A percentile compares a stretch with the other conserved stretches of the same genome.
phyloP scores from a whole-genome alignment of 2,113 vertebrate genomes.

The Rhea pennata region DNA sequence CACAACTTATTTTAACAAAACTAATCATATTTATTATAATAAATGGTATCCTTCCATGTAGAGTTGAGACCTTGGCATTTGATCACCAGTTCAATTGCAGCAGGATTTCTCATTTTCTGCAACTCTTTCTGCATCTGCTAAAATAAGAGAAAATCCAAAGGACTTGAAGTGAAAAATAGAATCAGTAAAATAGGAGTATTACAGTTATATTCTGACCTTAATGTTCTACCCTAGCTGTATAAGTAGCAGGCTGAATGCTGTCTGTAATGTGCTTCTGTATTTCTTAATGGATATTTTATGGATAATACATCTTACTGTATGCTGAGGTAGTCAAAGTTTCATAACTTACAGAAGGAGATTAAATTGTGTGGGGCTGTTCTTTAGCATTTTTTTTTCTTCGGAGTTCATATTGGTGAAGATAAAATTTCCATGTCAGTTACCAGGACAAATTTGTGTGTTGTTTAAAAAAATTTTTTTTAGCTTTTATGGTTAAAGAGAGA shows the following conservation, averaged over 20 bases:
- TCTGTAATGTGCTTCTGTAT: not conserved
- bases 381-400: constrained; percentile 27
- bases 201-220: constrained; percentile 47
- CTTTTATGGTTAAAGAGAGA: not conserved
- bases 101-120: not conserved
- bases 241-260: not conserved
- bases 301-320: not conserved
- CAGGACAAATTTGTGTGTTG: not conserved
- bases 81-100: constrained; percentile 34
- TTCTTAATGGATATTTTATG: not conserved
- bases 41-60: not conserved
- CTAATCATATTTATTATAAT: not conserved
- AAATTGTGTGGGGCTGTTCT: constrained; percentile 9
- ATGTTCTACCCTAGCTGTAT: not conserved
- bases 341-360: not conserved
- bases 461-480: not conserved
- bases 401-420: constrained; percentile 32
- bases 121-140: constrained; percentile 46
- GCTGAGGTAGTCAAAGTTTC: not conserved
- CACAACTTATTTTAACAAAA: not conserved
- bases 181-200: constrained; percentile 36
- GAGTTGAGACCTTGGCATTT: constrained; percentile 24
- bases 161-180: constrained; percentile 48
- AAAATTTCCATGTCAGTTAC: not conserved
- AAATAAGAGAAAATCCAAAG: constrained; percentile 40